Conservation (phyloP, 2,797 vertebrate species). For the Arctocebus calabarensis region DNA sequence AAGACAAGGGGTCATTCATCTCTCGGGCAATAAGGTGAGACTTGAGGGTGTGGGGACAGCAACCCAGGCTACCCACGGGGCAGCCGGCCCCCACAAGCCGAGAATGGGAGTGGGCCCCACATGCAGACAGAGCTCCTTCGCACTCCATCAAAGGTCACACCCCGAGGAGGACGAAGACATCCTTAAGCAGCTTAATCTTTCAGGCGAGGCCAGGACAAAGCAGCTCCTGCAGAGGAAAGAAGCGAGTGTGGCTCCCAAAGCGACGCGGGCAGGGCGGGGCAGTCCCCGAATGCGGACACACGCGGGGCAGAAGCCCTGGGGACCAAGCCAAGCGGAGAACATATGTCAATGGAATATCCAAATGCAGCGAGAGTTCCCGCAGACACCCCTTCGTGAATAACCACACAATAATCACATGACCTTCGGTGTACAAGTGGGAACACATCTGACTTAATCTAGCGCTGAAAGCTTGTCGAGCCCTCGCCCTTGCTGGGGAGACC, state of each 20-base stretch:
- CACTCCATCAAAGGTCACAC: constrained; percentile 46
- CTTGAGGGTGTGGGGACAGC: neutral
- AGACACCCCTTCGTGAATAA: constrained; percentile 11
- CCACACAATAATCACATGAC: neutral
- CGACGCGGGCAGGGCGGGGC: too few relatives aligned
- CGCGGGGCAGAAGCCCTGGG: neutral
- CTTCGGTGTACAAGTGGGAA: neutral
- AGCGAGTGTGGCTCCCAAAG: neutral
- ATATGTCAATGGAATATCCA: neutral
- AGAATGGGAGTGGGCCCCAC: constrained; percentile 23
- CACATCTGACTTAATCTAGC: neutral
- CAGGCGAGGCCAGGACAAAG: neutral
- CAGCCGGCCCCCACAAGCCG: neutral
- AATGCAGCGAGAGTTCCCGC: neutral
- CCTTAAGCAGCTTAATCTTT: neutral
- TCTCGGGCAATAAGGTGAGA: neutral
- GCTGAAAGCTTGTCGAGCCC: neutral
- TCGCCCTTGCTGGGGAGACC: neutral
- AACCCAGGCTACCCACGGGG: neutral
- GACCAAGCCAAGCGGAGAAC: neutral
- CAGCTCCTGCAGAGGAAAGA: neutral
- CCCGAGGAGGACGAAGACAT: neutral
- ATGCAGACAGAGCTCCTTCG: neutral
- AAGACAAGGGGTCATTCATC: neutral
- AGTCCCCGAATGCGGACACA: accelerated